These are phyloP conservation scores for Papilio machaon DNA, from an alignment of 1,140 invertebrate species.

Conservation along the genomic window DNA sequence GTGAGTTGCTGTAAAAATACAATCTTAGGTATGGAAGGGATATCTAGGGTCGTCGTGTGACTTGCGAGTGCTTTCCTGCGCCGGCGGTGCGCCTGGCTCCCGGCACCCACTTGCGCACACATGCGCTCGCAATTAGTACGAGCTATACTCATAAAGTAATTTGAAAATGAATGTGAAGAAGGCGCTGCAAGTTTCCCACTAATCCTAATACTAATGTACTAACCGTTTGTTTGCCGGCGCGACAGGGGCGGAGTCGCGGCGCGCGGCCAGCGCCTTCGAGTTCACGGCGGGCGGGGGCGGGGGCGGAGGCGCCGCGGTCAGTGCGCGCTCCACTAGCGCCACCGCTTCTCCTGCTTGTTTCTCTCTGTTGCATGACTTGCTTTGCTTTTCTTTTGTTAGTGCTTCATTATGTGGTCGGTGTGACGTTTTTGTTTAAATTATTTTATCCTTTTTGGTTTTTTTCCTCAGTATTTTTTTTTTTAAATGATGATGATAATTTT, in stretches of 20 bases:
- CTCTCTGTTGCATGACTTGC: neutral
- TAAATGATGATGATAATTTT: no score
- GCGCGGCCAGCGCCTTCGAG: conserved; percentile 16
- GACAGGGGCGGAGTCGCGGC: neutral
- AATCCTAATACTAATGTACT: neutral
- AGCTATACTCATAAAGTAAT: no score
- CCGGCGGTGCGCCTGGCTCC: no score
- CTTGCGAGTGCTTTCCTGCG: no score
- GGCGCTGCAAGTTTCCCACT: neutral
- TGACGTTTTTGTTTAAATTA: no score
- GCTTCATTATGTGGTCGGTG: no score
- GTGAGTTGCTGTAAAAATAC: no score
- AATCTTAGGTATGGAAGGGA: no score
- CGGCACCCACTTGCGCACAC: no score
- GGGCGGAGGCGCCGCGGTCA: conserved; percentile 29
- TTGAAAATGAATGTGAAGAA: neutral
- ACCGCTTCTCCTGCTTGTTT: neutral
- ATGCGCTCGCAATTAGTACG: neutral
- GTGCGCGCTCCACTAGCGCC: neutral
- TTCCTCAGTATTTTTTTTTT: no score
- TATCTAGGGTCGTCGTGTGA: no score
- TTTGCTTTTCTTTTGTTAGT: neutral
- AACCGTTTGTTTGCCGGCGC: neutral
- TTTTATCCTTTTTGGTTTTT: no score
- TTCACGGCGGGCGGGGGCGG: neutral